A percentile compares a stretch with the other conserved stretches of the same genome.
phyloP scores from a whole-genome alignment of 2,888 invertebrate genomes.

The Temnothorax ravouxi region DNA sequence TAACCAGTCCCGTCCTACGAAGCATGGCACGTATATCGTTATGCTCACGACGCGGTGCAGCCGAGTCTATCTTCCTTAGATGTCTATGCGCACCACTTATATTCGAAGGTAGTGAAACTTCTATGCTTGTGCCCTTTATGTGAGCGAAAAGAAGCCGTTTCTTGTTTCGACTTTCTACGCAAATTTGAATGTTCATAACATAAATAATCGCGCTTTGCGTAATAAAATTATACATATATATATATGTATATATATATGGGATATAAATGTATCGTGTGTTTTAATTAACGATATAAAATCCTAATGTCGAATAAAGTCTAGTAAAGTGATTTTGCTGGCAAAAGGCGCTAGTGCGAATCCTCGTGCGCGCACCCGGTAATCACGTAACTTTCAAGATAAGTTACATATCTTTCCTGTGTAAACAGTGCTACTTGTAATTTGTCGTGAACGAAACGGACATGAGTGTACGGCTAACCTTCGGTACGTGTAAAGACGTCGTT shows the following conservation, averaged over 20 bases:
- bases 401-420: conserved; percentile 62
- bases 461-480: conserved; percentile 75
- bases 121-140: conserved; percentile 18
- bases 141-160: conserved; percentile 18
- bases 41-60: conserved; percentile 76
- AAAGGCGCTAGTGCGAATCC: conserved; percentile 27
- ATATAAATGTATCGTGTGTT: background rate
- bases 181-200: background rate
- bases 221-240: background rate
- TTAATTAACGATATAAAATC: background rate
- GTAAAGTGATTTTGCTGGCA: conserved; percentile 45
- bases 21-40: conserved; percentile 81
- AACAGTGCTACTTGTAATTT: conserved; percentile 72
- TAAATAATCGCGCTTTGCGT: background rate
- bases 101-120: conserved; percentile 58
- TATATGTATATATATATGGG: background rate
- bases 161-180: background rate
- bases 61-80: conserved; percentile 71
- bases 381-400: conserved; percentile 42
- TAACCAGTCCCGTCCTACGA: conserved; percentile 71
- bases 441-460: conserved; percentile 73
- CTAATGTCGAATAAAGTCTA: background rate
- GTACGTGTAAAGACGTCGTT: conserved; percentile 79
- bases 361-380: conserved; percentile 7
- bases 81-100: conserved; percentile 58